These are phyloP conservation scores for Ectropis crepuscularia DNA, from an alignment of 2,888 invertebrate species.

Conservation along the genomic window DNA sequence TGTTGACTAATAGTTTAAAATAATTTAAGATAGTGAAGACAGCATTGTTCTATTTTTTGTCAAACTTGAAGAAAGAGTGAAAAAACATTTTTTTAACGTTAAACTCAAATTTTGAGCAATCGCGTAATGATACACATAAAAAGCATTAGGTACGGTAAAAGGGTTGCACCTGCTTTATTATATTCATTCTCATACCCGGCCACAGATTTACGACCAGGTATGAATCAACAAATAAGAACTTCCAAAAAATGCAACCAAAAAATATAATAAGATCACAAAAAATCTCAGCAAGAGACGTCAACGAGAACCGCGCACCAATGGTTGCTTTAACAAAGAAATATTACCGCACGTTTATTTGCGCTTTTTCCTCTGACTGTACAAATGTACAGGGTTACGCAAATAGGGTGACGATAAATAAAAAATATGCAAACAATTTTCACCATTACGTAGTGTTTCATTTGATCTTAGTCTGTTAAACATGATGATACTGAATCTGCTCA, in stretches of 20 bases:
- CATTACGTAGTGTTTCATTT: too few species aligned
- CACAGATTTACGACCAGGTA: conserved; percentile 80
- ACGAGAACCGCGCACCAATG: conserved; percentile 77
- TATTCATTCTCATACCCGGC: conserved; percentile 68
- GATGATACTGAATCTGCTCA: too few species aligned
- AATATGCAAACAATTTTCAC: too few species aligned
- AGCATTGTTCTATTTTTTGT: too few species aligned
- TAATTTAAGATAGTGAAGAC: too few species aligned
- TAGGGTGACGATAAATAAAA: too few species aligned
- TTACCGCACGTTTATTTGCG: conserved; percentile 72
- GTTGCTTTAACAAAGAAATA: conserved; percentile 80
- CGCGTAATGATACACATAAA: conserved; percentile 39
- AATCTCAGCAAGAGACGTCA: conserved; percentile 75
- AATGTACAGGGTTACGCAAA: too few species aligned
- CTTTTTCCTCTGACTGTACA: conserved; percentile 41
- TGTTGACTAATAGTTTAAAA: too few species aligned
- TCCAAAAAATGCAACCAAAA: conserved; percentile 78
- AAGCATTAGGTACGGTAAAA: conserved; percentile 50
- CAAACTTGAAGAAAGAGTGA: too few species aligned
- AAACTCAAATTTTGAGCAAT: too few species aligned
- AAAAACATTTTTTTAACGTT: too few species aligned
- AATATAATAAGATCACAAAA: conserved; percentile 82
- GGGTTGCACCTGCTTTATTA: conserved; percentile 78
- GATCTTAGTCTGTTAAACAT: too few species aligned
- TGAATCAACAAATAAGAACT: conserved; percentile 81